phyloP scores from a whole-genome alignment of 1,140 invertebrate species.

The Hirudo medicinalis region DNA sequence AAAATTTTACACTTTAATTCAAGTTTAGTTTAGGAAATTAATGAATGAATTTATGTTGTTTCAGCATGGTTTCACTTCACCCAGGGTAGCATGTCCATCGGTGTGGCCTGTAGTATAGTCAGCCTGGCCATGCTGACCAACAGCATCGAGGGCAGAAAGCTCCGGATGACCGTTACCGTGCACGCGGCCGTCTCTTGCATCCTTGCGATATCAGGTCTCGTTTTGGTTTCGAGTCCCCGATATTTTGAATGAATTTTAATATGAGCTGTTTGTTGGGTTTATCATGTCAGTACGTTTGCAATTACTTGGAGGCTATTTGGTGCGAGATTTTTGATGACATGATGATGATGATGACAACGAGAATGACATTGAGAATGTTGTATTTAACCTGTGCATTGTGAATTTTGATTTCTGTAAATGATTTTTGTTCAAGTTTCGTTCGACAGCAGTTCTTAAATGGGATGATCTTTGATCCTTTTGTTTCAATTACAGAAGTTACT shows the following conservation, averaged over 20 bases:
- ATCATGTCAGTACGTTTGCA: not conserved
- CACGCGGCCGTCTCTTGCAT: slow-evolving; percentile 12
- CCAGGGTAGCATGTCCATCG: slow-evolving; percentile 18
- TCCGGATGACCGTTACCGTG: slow-evolving; percentile 15
- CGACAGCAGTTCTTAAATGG: no score
- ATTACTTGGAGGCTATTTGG: not conserved
- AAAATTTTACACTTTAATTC: no score
- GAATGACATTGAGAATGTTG: not conserved
- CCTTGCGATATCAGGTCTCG: slow-evolving; percentile 18
- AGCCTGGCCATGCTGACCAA: slow-evolving; percentile 17
- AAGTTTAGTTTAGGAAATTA: no score
- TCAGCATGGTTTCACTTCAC: slow-evolving; percentile 16
- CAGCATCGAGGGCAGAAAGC: slow-evolving; percentile 12
- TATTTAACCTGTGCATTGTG: not conserved
- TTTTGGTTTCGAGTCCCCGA: not conserved
- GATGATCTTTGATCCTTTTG: no score
- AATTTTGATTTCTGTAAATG: not conserved
- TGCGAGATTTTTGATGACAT: not conserved
- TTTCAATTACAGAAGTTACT: no score
- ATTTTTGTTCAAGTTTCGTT: slow-evolving; percentile 9
- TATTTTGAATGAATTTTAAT: not conserved
- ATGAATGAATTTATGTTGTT: no score
- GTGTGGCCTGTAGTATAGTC: slow-evolving; percentile 19
- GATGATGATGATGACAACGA: not conserved
- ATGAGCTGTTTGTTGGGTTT: not conserved